Evolutionary conservation across 2,113 vertebrate species (phyloP), one percentile per base, ranked within the genome.

Genomic region (Bubo scandiacus): DNA sequence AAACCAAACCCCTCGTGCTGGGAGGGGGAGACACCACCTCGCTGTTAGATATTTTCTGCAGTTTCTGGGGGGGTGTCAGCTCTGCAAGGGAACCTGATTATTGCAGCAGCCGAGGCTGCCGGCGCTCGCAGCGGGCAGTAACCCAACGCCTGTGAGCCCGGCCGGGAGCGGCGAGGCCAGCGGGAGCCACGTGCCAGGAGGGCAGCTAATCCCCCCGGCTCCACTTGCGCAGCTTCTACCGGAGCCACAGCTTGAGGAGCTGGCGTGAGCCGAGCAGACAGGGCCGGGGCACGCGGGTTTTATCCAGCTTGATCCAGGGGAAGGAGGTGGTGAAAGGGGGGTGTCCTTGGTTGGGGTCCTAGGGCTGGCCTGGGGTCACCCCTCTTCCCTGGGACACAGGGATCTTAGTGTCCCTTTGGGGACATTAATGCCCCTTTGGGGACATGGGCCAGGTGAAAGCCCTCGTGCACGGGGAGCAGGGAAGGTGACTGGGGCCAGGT

Each of bases 111-210:
- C 1, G 77, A 40, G 67, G 74, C 80, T 67, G 34, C 20, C 5
- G 38, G 42, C 1, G 27, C 85, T 88, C 40, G 77, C 54, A 42
- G 70, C 87, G 95, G 95, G 91, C 93, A 86, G 97, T 82, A 97
- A 97, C 96, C 61, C 25, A 91, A 97, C 10, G 38, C 58, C 30
- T 2, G 42, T 3, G 49, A 45, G 9, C 7, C 20, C 1, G 13
- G 38, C 45, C 2, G 63, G 63, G 70, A 86, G 89, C 78, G 12
- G 79, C 45, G 11, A 20, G 36, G 32, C 65, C 38, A 58, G 67
- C 32, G 78, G 95, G 96, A 97, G 58, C 84, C 81, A 80, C 34
- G 85, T 70, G 93, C 95, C 11, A 85, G 97, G 97, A 86, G 74
- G 32, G 52, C 8, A 10, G 73, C 80, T 95, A 89, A 97, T 92